Conservation (phyloP, 2,113 vertebrate species). For the Nothobranchius kuhntae region DNA sequence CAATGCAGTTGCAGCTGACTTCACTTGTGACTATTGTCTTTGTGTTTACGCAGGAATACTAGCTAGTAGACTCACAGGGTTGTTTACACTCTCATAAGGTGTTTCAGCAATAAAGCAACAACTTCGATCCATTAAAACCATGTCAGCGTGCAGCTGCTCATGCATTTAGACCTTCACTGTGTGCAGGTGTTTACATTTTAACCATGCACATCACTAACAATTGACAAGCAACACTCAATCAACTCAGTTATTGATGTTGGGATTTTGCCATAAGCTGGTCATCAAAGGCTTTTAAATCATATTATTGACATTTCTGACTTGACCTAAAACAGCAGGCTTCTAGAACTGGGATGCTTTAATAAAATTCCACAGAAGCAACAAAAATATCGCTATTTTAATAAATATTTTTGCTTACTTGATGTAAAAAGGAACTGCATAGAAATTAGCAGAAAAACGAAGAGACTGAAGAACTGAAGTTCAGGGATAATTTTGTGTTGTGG, state of each 20-base stretch:
- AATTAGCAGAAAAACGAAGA: no score
- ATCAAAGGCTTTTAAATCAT: constrained; percentile 32
- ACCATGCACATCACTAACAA: constrained; percentile 11
- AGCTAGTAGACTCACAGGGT: constrained; percentile 4
- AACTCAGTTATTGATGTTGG: constrained; percentile 18
- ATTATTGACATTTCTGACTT: constrained; percentile 19
- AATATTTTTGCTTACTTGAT: no score
- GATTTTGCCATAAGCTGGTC: background rate
- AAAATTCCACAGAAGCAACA: no score
- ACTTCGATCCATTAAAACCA: no score
- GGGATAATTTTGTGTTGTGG: no score
- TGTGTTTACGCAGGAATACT: constrained; percentile 17
- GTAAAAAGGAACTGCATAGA: no score
- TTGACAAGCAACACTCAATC: constrained; percentile 24
- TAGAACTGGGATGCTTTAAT: no score
- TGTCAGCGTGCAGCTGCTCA: background rate
- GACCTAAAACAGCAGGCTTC: background rate
- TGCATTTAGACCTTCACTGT: background rate
- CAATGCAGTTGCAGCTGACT: constrained; percentile 52
- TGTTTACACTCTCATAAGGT: constrained; percentile 1
- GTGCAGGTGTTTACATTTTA: constrained; percentile 3
- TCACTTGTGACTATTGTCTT: constrained; percentile 42
- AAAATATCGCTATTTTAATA: no score
- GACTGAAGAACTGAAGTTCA: no score
- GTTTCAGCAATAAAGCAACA: background rate